A percentile compares a stretch with the other conserved stretches of the same genome.
phyloP scores from a whole-genome alignment of 2,888 invertebrate species.

The Drosophila picticornis region DNA sequence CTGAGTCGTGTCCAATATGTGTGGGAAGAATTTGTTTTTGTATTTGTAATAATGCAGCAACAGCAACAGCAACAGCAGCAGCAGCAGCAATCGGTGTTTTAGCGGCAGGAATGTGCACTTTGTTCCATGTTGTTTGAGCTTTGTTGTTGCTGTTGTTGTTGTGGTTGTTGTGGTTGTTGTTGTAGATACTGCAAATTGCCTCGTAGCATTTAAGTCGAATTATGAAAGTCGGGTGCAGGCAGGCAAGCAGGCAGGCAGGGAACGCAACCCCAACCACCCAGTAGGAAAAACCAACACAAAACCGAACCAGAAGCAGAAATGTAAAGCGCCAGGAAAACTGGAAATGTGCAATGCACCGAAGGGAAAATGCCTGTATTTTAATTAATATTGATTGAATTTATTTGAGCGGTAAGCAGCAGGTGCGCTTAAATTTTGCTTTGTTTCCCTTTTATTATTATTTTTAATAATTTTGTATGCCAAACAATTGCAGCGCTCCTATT shows the following conservation, averaged over 20 bases:
- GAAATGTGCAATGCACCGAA: slow-evolving; percentile 31
- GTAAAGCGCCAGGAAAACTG: neutral
- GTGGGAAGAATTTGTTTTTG: slow-evolving; percentile 35
- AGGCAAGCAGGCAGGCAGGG: slow-evolving; percentile 17
- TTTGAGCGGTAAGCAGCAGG: slow-evolving; percentile 47
- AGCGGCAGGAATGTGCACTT: slow-evolving; percentile 73
- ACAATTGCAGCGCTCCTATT: slow-evolving; percentile 2
- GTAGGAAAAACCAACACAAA: neutral
- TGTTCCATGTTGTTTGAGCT: slow-evolving; percentile 61
- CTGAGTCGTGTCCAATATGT: slow-evolving; percentile 33
- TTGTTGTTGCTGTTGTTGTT: slow-evolving; percentile 33
- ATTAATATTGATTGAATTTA: slow-evolving; percentile 80
- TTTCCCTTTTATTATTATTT: neutral
- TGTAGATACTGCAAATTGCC: slow-evolving; percentile 74
- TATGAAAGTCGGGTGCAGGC: slow-evolving; percentile 64
- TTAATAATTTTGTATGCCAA: slow-evolving; percentile 34
- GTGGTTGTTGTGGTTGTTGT: slow-evolving; percentile 37
- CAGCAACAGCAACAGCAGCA: slow-evolving; percentile 41
- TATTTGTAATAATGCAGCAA: slow-evolving; percentile 62
- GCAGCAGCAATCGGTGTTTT: slow-evolving; percentile 52
- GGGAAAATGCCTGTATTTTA: slow-evolving; percentile 75
- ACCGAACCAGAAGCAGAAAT: slow-evolving; percentile 49
- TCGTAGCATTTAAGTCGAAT: slow-evolving; percentile 79
- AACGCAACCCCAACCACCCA: neutral
- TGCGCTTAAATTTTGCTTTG: slow-evolving; percentile 53